Base-by-base conservation (phyloP, 1,140 invertebrate species). In the Camponotus pennsylvanicus region DNA sequence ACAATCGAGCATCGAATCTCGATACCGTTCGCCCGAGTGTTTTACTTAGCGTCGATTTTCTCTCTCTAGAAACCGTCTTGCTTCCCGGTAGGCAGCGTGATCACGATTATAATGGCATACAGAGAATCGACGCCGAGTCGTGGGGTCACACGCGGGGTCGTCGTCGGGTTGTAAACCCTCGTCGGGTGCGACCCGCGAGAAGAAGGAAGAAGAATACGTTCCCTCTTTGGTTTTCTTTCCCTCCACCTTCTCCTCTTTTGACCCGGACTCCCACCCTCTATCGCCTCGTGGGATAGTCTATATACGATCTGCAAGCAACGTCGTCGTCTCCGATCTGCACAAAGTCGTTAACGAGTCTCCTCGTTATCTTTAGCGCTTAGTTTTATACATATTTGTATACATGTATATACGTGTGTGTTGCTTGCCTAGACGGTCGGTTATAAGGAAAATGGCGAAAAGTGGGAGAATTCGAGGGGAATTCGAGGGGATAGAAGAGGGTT, bases 71-170 rank as follows among this genome's bases (percentile, higher is more conserved):
- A 87, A 76, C 40, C 69, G 32, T 80, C 64, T 66, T 69, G 85
- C 86, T 90, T 90, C 88, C 88, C 86, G 88, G 79, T 87, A 52
- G 88, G 75, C 85, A 64, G 45, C 85, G 75, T 75, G 83, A 86
- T 90, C 89, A 90, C 89, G 89, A 90, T 90, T 90, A 90, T 90
- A 88, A 87, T 78, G 80, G 80, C 88, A 90, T 90, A 90, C 78
- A 85, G 59, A 87, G 85, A 89, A 88, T 88, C 88, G 88, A 90
- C 78, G 78, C 13, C 49, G 55, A 89, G 89, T 89, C 85, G 88
- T 79, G 85, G 80, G 88, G 89, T 90, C 89, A 88, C 86, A 90
- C 89, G 89, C 89, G 88, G 89, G 76, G 86, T 90, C 89, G 52
- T 42, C 59, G 52, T 75, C 76, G 88, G 86, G 75, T 88, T 82